Base-by-base conservation (phyloP, 92 coral and sea anemone genomes). In the Siderastrea radians region DNA sequence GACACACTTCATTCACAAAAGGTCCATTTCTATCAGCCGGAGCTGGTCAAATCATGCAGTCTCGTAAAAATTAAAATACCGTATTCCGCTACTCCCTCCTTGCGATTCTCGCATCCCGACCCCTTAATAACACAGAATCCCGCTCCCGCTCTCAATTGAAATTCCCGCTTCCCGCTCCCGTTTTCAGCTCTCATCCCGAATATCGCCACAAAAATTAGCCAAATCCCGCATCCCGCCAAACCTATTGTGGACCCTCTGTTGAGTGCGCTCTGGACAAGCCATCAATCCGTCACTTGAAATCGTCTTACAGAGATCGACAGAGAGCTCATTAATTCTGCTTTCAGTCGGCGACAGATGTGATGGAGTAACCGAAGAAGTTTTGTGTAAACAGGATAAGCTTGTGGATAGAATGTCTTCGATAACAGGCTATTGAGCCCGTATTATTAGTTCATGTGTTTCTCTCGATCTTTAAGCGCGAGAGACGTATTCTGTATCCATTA, bases 351-450 rank as follows among this genome's bases (percentile, higher is more conserved):
- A 74, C 78, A 74, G 63, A 52, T 74, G 59, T 6, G 26, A 49
- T 43, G 73, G n/a, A 19, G 16, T 61, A 61, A 19, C 6, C 49
- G 19, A 6, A 53, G 45, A 17, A 50, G 61, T 7, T 50, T 52
- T 68, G 47, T 81, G 76, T 69, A 72, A 82, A 55, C 78, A 81
- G 9, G 68, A 77, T 52, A 48, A 26, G 43, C 10, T n/a, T 3
- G 62, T 14, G 44, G 44, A 46, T 49, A 77, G n/a, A 16, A 16
- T 62, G 54, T 62, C 68, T 45, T 68, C 66, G 54, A 57, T 38
- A 10, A 54, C 54, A 55, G 52, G 44, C 75, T 26, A 19, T 19
- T 65, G 38, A 17, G 6, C 45, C 38, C 38, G 38, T 68, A 68
- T 68, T 45, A 44, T 13, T 66, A 2, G 66, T 44, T 80, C n/a